phyloP scores from a whole-genome alignment of 2,113 vertebrate genomes.

The Pygoscelis adeliae region DNA sequence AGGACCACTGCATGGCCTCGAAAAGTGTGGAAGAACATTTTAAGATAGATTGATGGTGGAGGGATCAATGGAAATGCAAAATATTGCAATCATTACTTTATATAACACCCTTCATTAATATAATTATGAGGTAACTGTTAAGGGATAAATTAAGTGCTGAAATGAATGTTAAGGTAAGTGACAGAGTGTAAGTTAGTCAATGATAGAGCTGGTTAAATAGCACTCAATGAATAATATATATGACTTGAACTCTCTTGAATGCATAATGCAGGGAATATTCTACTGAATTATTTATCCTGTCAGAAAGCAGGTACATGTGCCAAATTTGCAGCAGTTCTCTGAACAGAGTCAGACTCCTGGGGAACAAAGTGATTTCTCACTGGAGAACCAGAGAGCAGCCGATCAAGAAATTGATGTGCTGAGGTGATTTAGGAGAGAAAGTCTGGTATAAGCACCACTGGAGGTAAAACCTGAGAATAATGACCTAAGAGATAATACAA shows the following conservation, averaged over 20 bases:
- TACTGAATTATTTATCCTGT: conserved; percentile 37
- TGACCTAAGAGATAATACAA: neutral
- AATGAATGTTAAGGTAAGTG: neutral
- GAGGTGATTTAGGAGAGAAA: neutral
- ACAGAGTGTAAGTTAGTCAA: neutral
- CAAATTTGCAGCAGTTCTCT: conserved; percentile 14
- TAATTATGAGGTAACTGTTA: neutral
- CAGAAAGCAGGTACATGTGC: neutral
- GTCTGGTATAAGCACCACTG: neutral
- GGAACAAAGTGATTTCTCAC: neutral
- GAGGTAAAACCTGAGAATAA: neutral
- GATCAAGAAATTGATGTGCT: neutral
- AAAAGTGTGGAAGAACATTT: neutral
- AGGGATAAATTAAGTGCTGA: neutral
- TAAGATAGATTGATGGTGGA: neutral
- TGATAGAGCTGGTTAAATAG: conserved; percentile 33
- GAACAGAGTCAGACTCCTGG: neutral
- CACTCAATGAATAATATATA: conserved; percentile 47
- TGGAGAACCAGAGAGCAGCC: neutral
- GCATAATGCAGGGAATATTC: conserved; percentile 9
- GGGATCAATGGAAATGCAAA: neutral
- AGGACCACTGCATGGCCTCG: neutral
- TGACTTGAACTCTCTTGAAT: conserved; percentile 16
- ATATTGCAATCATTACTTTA: neutral
- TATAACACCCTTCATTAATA: neutral